phyloP scores from a whole-genome alignment of 2,888 invertebrate species.

The Lycaena phlaeas region DNA sequence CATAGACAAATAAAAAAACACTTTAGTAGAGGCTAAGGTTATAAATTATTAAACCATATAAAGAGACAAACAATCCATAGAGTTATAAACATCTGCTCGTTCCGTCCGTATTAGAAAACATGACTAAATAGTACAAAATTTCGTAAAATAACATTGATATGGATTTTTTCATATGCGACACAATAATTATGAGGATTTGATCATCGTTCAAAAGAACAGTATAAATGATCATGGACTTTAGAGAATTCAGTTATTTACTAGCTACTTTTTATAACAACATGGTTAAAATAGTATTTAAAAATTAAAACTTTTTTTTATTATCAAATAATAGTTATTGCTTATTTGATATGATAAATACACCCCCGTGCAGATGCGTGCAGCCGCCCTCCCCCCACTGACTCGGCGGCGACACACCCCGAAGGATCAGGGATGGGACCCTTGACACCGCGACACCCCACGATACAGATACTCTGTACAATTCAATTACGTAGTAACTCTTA shows the following conservation, averaged over 20 bases:
- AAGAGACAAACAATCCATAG: too few species aligned
- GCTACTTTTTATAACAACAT: constrained; percentile 66
- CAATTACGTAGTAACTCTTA: constrained; percentile 67
- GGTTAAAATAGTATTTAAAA: constrained; percentile 68
- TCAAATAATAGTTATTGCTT: constrained; percentile 72
- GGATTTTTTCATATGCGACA: constrained; percentile 47
- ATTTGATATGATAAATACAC: constrained; percentile 65
- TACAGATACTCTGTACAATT: constrained; percentile 34
- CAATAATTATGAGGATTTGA: constrained; percentile 49
- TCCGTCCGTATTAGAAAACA: constrained; percentile 19
- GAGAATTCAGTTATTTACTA: constrained; percentile 65
- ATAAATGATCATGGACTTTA: constrained; percentile 65
- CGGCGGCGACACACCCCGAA: constrained; percentile 21
- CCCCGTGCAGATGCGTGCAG: constrained; percentile 36
- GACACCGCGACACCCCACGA: constrained; percentile 1
- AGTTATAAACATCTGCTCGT: constrained; percentile 15
- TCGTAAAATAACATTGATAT: constrained; percentile 50
- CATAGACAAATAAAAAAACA: background rate
- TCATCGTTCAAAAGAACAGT: constrained; percentile 66
- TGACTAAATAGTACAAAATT: constrained; percentile 25
- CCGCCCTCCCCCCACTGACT: constrained; percentile 15
- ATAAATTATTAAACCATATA: too few species aligned
- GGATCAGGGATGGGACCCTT: background rate
- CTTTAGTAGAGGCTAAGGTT: background rate
- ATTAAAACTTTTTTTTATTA: constrained; percentile 54